Percentiles rank a stretch among this genome's conserved stretches.
Conservation (phyloP, 2,113 vertebrate genomes). For the Passer montanus region DNA sequence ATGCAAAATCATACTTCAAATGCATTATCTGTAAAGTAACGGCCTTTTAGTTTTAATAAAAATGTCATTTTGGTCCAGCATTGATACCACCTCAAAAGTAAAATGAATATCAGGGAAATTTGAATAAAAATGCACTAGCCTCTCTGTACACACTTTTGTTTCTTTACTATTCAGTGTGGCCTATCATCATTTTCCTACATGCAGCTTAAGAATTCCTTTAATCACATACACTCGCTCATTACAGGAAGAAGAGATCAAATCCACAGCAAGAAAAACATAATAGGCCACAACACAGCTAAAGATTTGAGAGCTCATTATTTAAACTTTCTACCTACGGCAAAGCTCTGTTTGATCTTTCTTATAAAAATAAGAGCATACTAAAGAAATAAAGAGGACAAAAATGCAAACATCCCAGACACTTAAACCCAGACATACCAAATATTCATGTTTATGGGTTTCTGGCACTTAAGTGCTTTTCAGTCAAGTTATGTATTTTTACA, state of each 20-base stretch:
- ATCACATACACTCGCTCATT: background rate
- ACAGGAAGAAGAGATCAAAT: conserved; percentile 15
- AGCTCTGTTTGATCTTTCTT: background rate
- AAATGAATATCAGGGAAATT: background rate
- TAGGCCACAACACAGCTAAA: background rate
- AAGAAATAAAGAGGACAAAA: background rate
- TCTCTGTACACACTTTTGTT: background rate
- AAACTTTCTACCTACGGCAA: background rate
- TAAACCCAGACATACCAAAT: background rate
- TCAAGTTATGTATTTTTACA: background rate
- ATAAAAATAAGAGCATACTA: background rate
- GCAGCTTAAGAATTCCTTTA: background rate
- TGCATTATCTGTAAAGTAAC: background rate
- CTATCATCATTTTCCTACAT: background rate
- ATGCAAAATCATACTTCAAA: background rate
- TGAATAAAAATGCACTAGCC: background rate
- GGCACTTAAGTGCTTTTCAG: background rate
- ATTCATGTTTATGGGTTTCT: background rate
- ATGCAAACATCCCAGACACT: background rate
- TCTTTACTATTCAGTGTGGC: background rate
- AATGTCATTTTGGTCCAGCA: background rate
- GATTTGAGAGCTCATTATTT: background rate
- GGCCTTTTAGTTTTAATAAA: background rate
- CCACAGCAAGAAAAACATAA: background rate
- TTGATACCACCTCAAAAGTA: background rate